Evolutionary conservation across 2,888 invertebrate species (phyloP), one percentile per base, ranked within the genome.

Genomic region (Cyclophora albipunctata): DNA sequence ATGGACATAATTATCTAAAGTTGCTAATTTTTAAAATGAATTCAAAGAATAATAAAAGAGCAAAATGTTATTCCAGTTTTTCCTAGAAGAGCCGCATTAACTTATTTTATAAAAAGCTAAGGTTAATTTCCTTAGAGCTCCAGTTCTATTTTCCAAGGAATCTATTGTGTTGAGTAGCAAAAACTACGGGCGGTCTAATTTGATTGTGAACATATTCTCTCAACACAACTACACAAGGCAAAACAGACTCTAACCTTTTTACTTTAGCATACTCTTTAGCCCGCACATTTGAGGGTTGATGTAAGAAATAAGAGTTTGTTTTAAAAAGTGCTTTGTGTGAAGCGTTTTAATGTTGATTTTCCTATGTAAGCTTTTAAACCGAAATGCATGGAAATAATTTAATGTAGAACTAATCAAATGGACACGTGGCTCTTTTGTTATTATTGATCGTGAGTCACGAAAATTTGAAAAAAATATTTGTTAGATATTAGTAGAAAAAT

Each of bases 101-200:
- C 55, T 60, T 60, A 58, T 58, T 58, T 55, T 52, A 51, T 54
- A 57, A 60, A 57, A 60, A 58, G 56, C 51, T 52, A 55, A 55
- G 69, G 72, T 74, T 74, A 79, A 81, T 78, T 77, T 69, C 53
- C 63, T 59, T 62, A 60, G 62, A 66, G 67, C 73, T 20, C 20
- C 20, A 73, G 73, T 66, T 71, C 69, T 71, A 67, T 70, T 68
- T 69, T 71, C 62, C 66, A 67, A 67, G 67, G 63, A 73, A 75
- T 65, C 75, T 66, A 81, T 84, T 82, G 78, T 82, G 75, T 75
- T 71, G 75, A 83, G 79, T 79, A 83, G 81, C 83, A 83, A 80
- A 81, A 84, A 77, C 85, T 71, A 64, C 78, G 73, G 85, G 85
- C 60, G 84, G 82, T 86, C 84, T 81, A 84, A 85, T 84, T 82